Percentiles rank a stretch among this genome's conserved stretches.
Conservation (phyloP, 1,140 invertebrate genomes). For the Drosophila micromelanica region DNA sequence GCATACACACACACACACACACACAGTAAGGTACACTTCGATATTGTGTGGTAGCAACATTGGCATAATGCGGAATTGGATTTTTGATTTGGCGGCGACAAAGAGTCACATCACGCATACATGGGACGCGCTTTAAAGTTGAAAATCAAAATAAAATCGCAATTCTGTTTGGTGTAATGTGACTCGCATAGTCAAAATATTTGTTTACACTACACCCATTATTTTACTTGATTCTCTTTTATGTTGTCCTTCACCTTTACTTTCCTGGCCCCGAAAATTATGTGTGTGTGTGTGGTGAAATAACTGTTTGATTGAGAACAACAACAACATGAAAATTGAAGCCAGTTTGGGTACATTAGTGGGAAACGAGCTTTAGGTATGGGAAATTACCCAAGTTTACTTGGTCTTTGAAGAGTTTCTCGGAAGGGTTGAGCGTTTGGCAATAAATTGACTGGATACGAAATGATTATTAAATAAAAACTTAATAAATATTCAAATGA, state of each 20-base stretch:
- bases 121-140: slow-evolving; percentile 29
- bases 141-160: slow-evolving; percentile 12
- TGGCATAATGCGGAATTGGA: slow-evolving; percentile 38
- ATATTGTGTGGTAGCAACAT: slow-evolving; percentile 4
- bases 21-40: not conserved
- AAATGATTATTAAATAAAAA: no score
- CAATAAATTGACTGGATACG: no score
- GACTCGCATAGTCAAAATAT: slow-evolving; percentile 10
- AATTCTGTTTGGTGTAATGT: slow-evolving; percentile 16
- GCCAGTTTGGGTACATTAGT: not conserved
- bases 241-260: not conserved
- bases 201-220: slow-evolving; percentile 26
- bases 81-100: slow-evolving; percentile 32
- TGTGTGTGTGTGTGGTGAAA: not conserved
- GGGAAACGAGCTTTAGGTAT: not conserved
- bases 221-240: slow-evolving; percentile 10
- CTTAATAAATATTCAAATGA: no score
- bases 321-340: not conserved
- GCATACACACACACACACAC: not conserved
- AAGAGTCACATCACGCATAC: slow-evolving; percentile 36
- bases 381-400: no score
- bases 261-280: not conserved
- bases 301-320: slow-evolving; percentile 3
- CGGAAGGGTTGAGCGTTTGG: no score
- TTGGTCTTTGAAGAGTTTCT: no score